Conservation (phyloP, 2,113 vertebrate species). For the Centropus bengalensis region DNA sequence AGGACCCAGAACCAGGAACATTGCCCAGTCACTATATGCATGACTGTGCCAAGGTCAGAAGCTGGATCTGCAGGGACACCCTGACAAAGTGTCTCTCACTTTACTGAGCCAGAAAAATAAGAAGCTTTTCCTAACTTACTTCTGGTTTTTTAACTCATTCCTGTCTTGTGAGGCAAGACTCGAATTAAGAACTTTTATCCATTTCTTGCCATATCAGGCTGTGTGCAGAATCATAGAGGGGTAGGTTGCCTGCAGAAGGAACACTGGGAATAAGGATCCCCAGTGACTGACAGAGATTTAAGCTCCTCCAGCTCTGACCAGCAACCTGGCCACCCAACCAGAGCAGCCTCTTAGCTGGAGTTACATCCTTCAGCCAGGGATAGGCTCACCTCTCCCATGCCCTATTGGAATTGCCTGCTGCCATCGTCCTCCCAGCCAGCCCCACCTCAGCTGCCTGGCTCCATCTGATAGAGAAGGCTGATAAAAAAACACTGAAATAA, state of each 20-base stretch:
- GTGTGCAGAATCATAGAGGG: accelerated
- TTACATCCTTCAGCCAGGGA: not conserved
- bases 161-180: not conserved
- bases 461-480: not conserved
- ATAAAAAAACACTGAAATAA: not conserved
- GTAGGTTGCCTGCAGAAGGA: not conserved
- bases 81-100: not conserved
- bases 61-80: not conserved
- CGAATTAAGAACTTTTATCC: not conserved
- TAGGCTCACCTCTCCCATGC: not conserved
- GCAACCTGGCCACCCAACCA: accelerated
- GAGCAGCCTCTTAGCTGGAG: not conserved
- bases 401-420: accelerated
- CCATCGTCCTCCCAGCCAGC: not conserved
- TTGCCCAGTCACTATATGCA: not conserved
- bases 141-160: not conserved
- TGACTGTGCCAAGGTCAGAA: not conserved
- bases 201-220: not conserved
- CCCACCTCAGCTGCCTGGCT: not conserved
- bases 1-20: not conserved
- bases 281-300: not conserved
- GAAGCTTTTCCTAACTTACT: not conserved
- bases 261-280: not conserved
- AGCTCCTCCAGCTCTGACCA: not conserved
- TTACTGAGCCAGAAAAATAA: not conserved